Conservation (phyloP, 2,797 vertebrate genomes). For the Setipinna tenuifilis region DNA sequence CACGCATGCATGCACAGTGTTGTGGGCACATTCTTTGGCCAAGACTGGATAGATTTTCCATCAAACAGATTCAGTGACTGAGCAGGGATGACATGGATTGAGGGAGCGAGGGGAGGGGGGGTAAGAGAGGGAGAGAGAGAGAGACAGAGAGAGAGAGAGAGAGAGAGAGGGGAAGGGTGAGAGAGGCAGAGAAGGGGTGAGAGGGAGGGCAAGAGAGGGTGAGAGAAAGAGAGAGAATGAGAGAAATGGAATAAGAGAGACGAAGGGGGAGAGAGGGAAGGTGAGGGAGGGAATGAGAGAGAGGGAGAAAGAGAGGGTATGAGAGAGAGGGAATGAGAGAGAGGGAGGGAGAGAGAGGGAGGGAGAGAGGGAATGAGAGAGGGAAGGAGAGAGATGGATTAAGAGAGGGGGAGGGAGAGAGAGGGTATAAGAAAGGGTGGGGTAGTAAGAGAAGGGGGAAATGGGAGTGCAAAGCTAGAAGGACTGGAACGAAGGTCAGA, state of each 20-base stretch:
- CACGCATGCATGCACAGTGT: background rate
- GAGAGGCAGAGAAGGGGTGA: conserved; percentile 37
- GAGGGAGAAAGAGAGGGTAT: too few species aligned
- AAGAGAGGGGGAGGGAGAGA: conserved; percentile 39
- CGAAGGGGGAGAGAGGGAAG: conserved; percentile 48
- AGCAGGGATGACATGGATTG: background rate
- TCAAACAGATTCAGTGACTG: conserved; percentile 12
- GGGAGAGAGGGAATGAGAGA: conserved; percentile 30
- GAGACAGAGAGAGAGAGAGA: background rate
- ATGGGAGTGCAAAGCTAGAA: conserved; percentile 25
- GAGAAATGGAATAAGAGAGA: conserved; percentile 28
- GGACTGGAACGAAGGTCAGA: conserved; percentile 50
- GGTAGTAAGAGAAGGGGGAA: conserved; percentile 37
- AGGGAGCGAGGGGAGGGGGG: background rate
- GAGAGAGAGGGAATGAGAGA: conserved; percentile 28
- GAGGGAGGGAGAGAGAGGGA: conserved; percentile 32
- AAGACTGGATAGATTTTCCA: conserved; percentile 11
- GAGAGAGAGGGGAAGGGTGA: conserved; percentile 33
- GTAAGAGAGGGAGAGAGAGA: background rate
- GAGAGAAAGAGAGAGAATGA: conserved; percentile 41
- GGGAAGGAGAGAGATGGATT: conserved; percentile 30
- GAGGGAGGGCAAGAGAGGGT: background rate
- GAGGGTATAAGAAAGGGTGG: conserved; percentile 12
- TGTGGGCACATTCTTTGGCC: conserved; percentile 1
- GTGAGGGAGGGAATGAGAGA: conserved; percentile 31